Base-by-base conservation (phyloP, 1,140 invertebrate species). In the Chironomus tepperi region DNA sequence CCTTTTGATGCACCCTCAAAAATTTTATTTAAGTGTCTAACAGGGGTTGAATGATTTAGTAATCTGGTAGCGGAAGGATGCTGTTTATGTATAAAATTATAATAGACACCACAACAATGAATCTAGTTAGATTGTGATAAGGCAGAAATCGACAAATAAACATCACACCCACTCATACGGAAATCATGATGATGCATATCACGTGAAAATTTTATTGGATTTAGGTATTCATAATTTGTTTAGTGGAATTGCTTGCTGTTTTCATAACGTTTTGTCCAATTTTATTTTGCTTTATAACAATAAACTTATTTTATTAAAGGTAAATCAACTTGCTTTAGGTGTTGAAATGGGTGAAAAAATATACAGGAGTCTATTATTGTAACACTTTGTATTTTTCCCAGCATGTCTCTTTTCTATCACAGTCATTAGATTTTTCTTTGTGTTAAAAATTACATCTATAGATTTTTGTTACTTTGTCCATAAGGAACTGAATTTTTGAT, bases 41-140 rank as follows among this genome's bases (percentile, higher is more conserved):
- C 10, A 57, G 47, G 43, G 47, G 47, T 57, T 57, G 47, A 34
- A 34, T 34, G 24, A 34, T 34, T 1, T 57, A n/a, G 47, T 0
- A 57, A 57, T n/a, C 12, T 57, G n/a, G n/a, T 57, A 34, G 12
- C 47, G 47, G 47, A 57, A 57, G 47, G 47, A 57, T 57, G 47
- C 47, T 57, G 47, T 57, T 57, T 57, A 12, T 57, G 15, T 57
- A 57, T 5, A 57, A 57, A 12, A 57, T 47, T 10, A n/a, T n/a
- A 57, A 57, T 57, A n/a, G n/a, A 57, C 47, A 57, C 12, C 12
- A 57, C 47, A 12, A 57, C 47, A 57, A n/a, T n/a, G 47, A 57
- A 57, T 57, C 10, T 57, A 57, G 47, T 57, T 57, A 57, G 47
- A 57, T 57, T 57, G 12, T 57, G 47, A 57, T 57, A 57, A 57